Percentiles rank a stretch among this genome's conserved stretches.
Evolutionary conservation across 2,113 vertebrate species (phyloP).

Genomic region (Alaudala cheleensis): DNA sequence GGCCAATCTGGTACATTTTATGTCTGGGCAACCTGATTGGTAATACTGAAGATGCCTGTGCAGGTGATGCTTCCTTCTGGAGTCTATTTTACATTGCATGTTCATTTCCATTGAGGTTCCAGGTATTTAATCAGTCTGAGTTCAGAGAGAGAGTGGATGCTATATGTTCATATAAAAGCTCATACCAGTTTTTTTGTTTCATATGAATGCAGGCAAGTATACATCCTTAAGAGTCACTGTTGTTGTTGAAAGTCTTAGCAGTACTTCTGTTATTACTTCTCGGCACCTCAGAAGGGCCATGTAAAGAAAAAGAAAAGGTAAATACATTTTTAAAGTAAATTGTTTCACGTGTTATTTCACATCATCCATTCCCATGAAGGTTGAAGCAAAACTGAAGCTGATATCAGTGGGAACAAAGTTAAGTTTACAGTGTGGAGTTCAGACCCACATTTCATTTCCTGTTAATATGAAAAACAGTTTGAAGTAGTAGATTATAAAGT

Average conservation of each 20-base stretch:
- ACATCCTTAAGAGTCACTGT: background rate
- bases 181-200: background rate
- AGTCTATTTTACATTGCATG: background rate
- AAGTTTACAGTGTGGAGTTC: background rate
- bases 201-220: background rate
- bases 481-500: constrained; percentile 42
- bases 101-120: background rate
- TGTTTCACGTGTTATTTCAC: constrained; percentile 25
- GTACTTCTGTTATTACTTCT: background rate
- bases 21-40: background rate
- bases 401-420: constrained; percentile 2
- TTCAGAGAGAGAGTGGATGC: background rate
- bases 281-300: background rate
- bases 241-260: background rate
- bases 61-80: background rate
- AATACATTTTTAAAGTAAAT: constrained; percentile 51
- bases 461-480: constrained; percentile 21
- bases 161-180: background rate
- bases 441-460: constrained; percentile 14
- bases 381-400: background rate
- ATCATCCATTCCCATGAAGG: background rate
- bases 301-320: background rate
- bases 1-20: background rate
- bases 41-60: background rate
- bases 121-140: background rate